Base-by-base conservation (phyloP, 2,888 invertebrate species). In the Pogonocherus hispidulus region DNA sequence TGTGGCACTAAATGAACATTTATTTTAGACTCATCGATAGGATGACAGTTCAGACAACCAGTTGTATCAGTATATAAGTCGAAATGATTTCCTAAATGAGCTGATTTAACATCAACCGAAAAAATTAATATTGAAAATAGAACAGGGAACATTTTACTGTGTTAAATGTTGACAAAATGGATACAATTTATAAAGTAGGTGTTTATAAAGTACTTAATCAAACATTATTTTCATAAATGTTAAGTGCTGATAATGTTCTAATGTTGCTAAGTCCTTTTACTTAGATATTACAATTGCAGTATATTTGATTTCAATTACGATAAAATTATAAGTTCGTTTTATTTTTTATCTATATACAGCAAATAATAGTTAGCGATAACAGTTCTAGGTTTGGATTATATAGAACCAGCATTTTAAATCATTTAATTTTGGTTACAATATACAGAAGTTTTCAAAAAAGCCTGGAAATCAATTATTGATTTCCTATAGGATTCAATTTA, bases 1-100 rank as follows among this genome's bases (percentile, higher is more conserved):
- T 95, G 95, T 0, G 94, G 88, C 0, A 91, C 89, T 0, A 96
- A 85, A 81, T 96, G 96, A 0, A 96, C 91, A 80, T 96, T 96
- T n/a, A 96, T 82, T 80, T 90, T 87, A 1, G 88, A 88, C 0
- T 86, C 77, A 54, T 89, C 87, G 0, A 87, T 83, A 18, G 84
- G 74, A 0, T 89, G 89, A 75, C 93, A 93, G 8, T 47, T 47
- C 14, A 20, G 14, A 19, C 47, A 47, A 6, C 47, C 47, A 9
- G 14, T 14, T 47, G 20, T 9, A 3, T 47, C 19, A 20, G 19
- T 2, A 20, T 1, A 44, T 3, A 14, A 14, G 2, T 14, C 14
- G n/a, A 47, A 6, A 20, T 20, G 16, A 5, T n/a, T 3, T 14
- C 16, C 16, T 41, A 41, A n/a, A 14, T 14, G 2, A n/a, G 14